Evolutionary conservation across 2,113 vertebrate genomes (phyloP), one percentile per base, ranked within the genome.

Genomic region (Nesoenas mayeri): DNA sequence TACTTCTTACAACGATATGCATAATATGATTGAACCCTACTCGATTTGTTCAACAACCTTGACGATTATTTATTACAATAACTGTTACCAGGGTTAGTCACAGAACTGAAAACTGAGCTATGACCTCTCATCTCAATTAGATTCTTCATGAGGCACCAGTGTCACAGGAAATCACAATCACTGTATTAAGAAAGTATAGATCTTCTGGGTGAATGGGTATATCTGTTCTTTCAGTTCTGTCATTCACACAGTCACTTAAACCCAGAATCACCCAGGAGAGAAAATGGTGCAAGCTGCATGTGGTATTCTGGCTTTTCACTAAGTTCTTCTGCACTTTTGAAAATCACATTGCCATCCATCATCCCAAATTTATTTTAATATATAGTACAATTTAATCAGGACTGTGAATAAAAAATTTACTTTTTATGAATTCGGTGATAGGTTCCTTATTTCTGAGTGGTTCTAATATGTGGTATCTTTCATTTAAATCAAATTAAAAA

Each of bases 351-450:
- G 21, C n/a, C 48, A 71, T 85, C 2, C 20, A 25, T 62, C 90
- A 70, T 82, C 72, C 84, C 10, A 58, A 85, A 85, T 88, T 94
- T 12, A 4, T 54, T 69, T 95, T 85, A 86, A 89, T 70, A 91
- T 62, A 85, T 3, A 72, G 47, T 50, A 61, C 5, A 70, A 85
- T 92, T 97, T 88, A 93, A 96, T 77, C 32, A 80, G 75, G 61
- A 86, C 67, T 91, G 40, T 71, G 88, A 96, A 93, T 44, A 58
- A 86, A 85, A 75, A 69, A 47, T 32, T 61, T 40, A 32, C 4
- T 78, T 87, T 94, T 93, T 42, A 22, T 88, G 50, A 96, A 87
- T 84, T 83, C 96, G 65, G 74, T 95, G 86, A 88, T 67, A 96
- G 31, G 38, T 89, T 95, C 72, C 48, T 95, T 64, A 88, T 94